phyloP scores from a whole-genome alignment of 1,140 invertebrate genomes.

The Drosophila melanogaster region Release_6_plus_ISO1_MT NT_033779.5:3660001-3660500 shows the following conservation, averaged over 20 bases:
- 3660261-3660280: slow-evolving; percentile 58
- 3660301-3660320: slow-evolving; percentile 25
- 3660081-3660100: slow-evolving; percentile 34
- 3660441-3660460: too few species aligned
- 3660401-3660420: background rate
- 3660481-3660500: background rate
- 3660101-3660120: slow-evolving; percentile 36
- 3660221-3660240: slow-evolving; percentile 19
- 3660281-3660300: slow-evolving; percentile 42
- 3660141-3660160: slow-evolving; percentile 45
- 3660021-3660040: slow-evolving; percentile 1
- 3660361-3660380: slow-evolving; percentile 84
- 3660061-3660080: slow-evolving; percentile 81
- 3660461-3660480: background rate
- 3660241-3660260: background rate
- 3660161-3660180: slow-evolving; percentile 79
- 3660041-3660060: slow-evolving; percentile 61
- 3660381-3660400: slow-evolving; percentile 75
- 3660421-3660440: background rate
- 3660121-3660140: slow-evolving; percentile 44
- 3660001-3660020: background rate
- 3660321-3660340: slow-evolving; percentile 64
- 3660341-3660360: slow-evolving; percentile 85
- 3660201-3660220: slow-evolving; percentile 81
- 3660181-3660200: slow-evolving; percentile 82